Evolutionary conservation across 2,797 vertebrate genomes (phyloP), one percentile per base, ranked within the genome.

Genomic region (Muraenolepis orangiensis): DNA sequence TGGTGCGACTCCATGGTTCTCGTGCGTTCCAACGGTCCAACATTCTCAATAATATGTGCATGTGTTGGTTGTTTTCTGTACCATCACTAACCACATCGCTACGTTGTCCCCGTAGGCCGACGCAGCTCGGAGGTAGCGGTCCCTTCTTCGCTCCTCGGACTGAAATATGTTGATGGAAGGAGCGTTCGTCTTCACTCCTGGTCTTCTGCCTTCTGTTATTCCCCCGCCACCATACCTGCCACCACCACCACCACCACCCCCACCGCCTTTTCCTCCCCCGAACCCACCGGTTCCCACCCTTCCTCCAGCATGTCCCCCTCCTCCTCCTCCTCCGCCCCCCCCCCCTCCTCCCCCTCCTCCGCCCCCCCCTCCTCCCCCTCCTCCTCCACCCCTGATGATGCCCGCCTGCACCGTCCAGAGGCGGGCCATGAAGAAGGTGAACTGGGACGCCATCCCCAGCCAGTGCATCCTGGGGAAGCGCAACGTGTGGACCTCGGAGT

Each of bases 361-460:
- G 0, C 80, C 81, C 4, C 83, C 84, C 0, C 87, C 80, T 2
- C 90, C 82, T 0, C 81, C 73, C 0, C 81, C 71, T 0, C 79
- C 69, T n/a, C 29, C 82, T 1, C 1, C 81, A 13, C 77, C 8
- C 80, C 87, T 10, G 80, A n/a, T n/a, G n/a, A n/a, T n/a, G n/a
- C n/a, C 87, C 23, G 78, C 86, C 30, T 68, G 81, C 10, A 74
- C 79, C 38, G 76, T 75, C 57, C 86, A 87, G n/a, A 88, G 87
- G 1, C 85, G 87, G 28, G 94, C 94, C 61, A 94, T 95, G 92
- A 94, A 95, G 31, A 94, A 91, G 84, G 91, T 95, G 31, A 95
- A 95, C 88, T 95, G 94, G 95, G 94, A 94, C 57, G 87, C 94
- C 14, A 88, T 96, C 66, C 94, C 95, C n/a, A 90, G 81, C 57